Percentiles rank a stretch among this genome's conserved stretches.
phyloP scores from a whole-genome alignment of 2,888 invertebrate genomes.

The Lottia gigantea region DNA sequence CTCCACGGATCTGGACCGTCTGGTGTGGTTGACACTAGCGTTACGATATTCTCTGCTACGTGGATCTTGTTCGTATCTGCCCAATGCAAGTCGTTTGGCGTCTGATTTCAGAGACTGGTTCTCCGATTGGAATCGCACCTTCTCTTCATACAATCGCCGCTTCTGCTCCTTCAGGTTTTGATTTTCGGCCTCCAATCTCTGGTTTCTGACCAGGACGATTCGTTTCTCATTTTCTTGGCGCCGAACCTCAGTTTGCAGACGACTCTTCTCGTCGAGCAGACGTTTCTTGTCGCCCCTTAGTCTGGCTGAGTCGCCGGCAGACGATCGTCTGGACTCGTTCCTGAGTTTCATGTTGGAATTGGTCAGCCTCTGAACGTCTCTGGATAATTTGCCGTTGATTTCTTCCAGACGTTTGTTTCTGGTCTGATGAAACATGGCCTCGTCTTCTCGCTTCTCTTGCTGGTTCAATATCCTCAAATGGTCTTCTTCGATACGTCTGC shows the following conservation, averaged over 20 bases:
- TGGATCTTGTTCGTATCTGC: constrained; percentile 13
- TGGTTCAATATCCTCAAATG: neutral
- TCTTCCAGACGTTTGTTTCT: constrained; percentile 21
- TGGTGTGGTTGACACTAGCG: neutral
- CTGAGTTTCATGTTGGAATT: constrained; percentile 18
- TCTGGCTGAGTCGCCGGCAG: neutral
- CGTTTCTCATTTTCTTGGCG: constrained; percentile 26
- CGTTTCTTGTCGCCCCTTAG: constrained; percentile 14
- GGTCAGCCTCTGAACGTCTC: constrained; percentile 24
- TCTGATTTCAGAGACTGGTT: constrained; percentile 24
- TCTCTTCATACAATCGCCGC: constrained; percentile 36
- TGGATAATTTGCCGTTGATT: constrained; percentile 26
- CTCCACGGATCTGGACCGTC: neutral
- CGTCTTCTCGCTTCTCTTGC: constrained; percentile 6
- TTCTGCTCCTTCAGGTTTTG: constrained; percentile 47
- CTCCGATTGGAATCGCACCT: constrained; percentile 22
- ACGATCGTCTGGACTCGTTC: constrained; percentile 10
- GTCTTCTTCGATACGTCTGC: neutral
- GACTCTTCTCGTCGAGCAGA: constrained; percentile 5
- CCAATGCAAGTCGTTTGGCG: constrained; percentile 29
- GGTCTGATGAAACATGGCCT: neutral
- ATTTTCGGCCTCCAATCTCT: constrained; percentile 38
- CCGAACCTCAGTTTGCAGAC: constrained; percentile 13
- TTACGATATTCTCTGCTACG: neutral
- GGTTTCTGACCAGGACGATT: constrained; percentile 23